These are phyloP conservation scores for Cygnus buccinator DNA, from an alignment of 2,113 vertebrate species.

Conservation along the genomic window DNA sequence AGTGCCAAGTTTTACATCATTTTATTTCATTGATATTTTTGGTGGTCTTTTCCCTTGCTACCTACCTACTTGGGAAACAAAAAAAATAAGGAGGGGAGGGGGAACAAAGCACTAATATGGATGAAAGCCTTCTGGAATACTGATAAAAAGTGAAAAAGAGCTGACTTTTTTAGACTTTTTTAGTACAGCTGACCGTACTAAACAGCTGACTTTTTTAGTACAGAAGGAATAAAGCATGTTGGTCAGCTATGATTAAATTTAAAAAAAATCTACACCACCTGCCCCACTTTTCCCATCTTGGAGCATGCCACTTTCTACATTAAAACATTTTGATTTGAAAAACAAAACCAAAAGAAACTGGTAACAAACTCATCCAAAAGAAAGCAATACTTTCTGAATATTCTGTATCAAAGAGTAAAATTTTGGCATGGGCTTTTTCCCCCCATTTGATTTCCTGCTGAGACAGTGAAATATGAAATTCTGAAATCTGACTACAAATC, in stretches of 20 bases:
- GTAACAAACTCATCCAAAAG: background rate
- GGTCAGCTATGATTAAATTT: background rate
- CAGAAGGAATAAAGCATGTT: background rate
- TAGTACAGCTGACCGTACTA: background rate
- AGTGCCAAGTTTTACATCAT: background rate
- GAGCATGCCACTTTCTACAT: background rate
- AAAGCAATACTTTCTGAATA: background rate
- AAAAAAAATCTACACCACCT: background rate
- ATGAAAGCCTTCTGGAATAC: background rate
- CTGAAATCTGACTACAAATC: background rate
- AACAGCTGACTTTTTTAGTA: background rate
- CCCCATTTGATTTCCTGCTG: background rate
- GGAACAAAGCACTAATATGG: background rate
- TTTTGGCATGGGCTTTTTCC: background rate
- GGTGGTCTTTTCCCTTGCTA: background rate
- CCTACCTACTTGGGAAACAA: background rate
- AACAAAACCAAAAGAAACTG: background rate
- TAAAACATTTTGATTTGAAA: background rate
- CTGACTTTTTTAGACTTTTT: background rate
- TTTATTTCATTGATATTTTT: background rate
- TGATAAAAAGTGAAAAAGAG: background rate
- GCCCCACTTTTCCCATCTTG: background rate
- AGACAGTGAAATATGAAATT: background rate
- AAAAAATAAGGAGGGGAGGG: no score
- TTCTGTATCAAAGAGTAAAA: background rate